These are phyloP conservation scores for Bombus cullumanus DNA, from an alignment of 1,140 invertebrate species.

Conservation along the genomic window DNA sequence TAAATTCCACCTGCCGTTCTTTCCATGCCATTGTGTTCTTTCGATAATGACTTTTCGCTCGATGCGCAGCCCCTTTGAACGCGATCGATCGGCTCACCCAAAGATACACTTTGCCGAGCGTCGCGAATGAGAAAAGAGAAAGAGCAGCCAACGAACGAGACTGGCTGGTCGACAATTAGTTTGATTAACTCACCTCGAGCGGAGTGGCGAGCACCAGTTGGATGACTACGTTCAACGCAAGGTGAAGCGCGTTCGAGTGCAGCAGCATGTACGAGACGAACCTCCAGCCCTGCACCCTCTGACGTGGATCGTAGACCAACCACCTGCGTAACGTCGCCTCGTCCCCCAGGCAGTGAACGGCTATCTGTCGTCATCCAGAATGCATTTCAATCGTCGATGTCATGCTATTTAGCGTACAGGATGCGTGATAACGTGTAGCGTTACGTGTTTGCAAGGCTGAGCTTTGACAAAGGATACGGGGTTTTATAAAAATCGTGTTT, in stretches of 20 bases:
- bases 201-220: constrained; percentile 89
- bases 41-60: background rate
- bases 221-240: constrained; percentile 86
- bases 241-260: constrained; percentile 88
- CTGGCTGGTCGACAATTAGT: constrained; percentile 61
- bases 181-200: constrained; percentile 81
- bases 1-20: background rate
- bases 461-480: too few species aligned
- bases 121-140: constrained; percentile 4
- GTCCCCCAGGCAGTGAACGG: constrained; percentile 82
- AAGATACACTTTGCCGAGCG: background rate
- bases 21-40: too few species aligned
- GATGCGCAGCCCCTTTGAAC: background rate
- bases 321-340: constrained; percentile 80
- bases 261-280: constrained; percentile 93
- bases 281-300: constrained; percentile 89
- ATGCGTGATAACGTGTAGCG: background rate
- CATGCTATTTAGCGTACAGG: background rate
- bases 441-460: too few species aligned
- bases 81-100: constrained; percentile 2
- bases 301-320: constrained; percentile 88
- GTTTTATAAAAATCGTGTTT: too few species aligned
- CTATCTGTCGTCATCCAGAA: constrained; percentile 78
- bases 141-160: background rate
- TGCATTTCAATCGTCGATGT: background rate